phyloP scores from a whole-genome alignment of 2,888 invertebrate genomes.

The Herminia tarsipennalis region DNA sequence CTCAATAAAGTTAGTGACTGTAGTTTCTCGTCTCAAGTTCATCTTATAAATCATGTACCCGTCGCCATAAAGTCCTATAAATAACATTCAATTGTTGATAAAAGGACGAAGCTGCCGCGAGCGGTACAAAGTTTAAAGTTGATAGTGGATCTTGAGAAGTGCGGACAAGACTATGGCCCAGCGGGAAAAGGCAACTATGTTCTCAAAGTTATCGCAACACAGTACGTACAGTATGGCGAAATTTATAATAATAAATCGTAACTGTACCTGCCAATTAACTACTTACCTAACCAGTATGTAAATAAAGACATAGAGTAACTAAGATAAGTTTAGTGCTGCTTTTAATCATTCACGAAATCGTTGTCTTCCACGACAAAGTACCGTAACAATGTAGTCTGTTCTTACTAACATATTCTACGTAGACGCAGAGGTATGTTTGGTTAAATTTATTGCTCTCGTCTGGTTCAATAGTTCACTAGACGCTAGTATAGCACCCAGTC shows the following conservation, averaged over 20 bases:
- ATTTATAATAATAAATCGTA: slow-evolving; percentile 49
- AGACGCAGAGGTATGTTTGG: slow-evolving; percentile 3
- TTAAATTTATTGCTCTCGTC: slow-evolving; percentile 1
- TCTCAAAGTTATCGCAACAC: slow-evolving; percentile 36
- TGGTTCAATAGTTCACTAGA: slow-evolving; percentile 8
- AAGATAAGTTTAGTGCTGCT: slow-evolving; percentile 27
- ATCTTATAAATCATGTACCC: slow-evolving; percentile 57
- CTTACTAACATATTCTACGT: slow-evolving; percentile 4
- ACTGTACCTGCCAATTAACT: slow-evolving; percentile 53
- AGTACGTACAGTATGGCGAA: slow-evolving; percentile 38
- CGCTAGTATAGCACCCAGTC: slow-evolving; percentile 4
- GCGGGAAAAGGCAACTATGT: slow-evolving; percentile 56
- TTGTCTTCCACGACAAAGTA: slow-evolving; percentile 24
- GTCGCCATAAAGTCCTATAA: slow-evolving; percentile 61
- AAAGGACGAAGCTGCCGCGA: slow-evolving; percentile 62
- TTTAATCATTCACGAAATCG: slow-evolving; percentile 41
- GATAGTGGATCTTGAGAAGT: slow-evolving; percentile 76
- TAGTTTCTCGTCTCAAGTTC: slow-evolving; percentile 43
- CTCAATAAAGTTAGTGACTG: slow-evolving; percentile 23
- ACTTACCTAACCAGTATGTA: slow-evolving; percentile 38
- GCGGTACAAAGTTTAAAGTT: slow-evolving; percentile 75
- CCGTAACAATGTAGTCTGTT: slow-evolving; percentile 10
- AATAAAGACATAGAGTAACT: slow-evolving; percentile 32
- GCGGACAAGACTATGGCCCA: slow-evolving; percentile 61
- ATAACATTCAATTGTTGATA: slow-evolving; percentile 68